These are phyloP conservation scores for Origma solitaria DNA, from an alignment of 2,113 vertebrate species.

Conservation along the genomic window DNA sequence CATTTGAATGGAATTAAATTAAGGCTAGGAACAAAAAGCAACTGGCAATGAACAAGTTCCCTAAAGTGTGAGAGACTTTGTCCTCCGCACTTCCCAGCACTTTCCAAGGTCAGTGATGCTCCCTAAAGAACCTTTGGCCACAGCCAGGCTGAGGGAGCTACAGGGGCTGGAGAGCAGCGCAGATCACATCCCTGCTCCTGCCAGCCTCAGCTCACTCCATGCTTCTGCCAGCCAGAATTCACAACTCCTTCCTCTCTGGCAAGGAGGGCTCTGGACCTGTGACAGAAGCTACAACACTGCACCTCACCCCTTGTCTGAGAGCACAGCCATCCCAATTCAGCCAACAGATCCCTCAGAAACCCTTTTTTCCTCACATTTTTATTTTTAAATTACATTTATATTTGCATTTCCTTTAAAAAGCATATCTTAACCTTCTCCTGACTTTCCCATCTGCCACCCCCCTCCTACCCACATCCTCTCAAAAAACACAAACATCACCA, in stretches of 20 bases:
- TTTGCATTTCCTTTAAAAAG: conserved; percentile 8
- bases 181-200: not conserved
- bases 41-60: conserved; percentile 9
- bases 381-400: not conserved
- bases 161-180: not conserved
- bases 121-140: not conserved
- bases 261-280: not conserved
- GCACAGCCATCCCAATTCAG: not conserved
- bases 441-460: not conserved
- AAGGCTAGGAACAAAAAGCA: not conserved
- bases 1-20: conserved; percentile 6
- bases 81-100: not conserved
- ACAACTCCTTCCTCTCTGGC: not conserved
- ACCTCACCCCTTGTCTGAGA: not conserved
- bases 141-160: not conserved
- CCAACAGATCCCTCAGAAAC: not conserved
- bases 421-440: not conserved
- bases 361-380: not conserved
- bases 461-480: conserved; percentile 3
- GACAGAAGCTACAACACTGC: not conserved
- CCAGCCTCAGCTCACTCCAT: not conserved
- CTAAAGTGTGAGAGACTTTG: not conserved
- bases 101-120: conserved; percentile 58
- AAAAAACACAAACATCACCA: not conserved
- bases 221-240: not conserved